Base-by-base conservation (phyloP, 2,797 vertebrate genomes). In the Takifugu rubripes region DNA sequence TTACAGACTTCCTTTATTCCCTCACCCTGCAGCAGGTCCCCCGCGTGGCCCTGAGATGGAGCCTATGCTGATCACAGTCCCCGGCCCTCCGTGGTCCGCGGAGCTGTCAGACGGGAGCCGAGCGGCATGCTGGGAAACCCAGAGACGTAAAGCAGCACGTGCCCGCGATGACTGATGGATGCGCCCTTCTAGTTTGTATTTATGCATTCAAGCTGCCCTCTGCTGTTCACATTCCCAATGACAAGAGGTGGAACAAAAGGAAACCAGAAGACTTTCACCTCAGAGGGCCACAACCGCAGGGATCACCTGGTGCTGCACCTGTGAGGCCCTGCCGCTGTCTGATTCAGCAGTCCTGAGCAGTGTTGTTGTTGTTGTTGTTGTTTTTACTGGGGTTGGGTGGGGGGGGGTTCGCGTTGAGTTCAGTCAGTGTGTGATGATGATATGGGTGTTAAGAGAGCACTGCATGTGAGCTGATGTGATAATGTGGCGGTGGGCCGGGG, bases 171-270 rank as follows among this genome's bases (percentile, higher is more conserved):
- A 75, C 64, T 68, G 69, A 73, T 70, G 78, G 79, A 80, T 77
- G 46, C 72, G 33, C 72, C 52, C 59, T 63, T 64, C 73, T 77
- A 58, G 77, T 83, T 83, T 81, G 81, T 93, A 93, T 94, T 89
- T 91, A 92, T 94, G 93, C 93, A 95, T 96, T 94, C 88, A 95
- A 97, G 94, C 94, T 94, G 95, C 96, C 97, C 96, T 96, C 96
- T 96, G 92, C 95, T 94, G 96, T 93, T 88, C 82, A 78, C 81
- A 84, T 83, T 68, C 71, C 88, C 89, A 83, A 95, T 84, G 84
- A 88, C 92, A 92, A 64, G 74, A 68, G 60, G 50, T 14, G 45
- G 54, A 84, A 88, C 81, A 77, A 83, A 82, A 76, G 78, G 61
- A 65, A 57, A 46, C 15, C 36, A 12, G 49, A 48, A 48, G 63